Percentiles rank a stretch among this genome's conserved stretches.
These are phyloP conservation scores for Microchirus variegatus DNA, from an alignment of 2,797 vertebrate genomes.

Conservation along the genomic window DNA sequence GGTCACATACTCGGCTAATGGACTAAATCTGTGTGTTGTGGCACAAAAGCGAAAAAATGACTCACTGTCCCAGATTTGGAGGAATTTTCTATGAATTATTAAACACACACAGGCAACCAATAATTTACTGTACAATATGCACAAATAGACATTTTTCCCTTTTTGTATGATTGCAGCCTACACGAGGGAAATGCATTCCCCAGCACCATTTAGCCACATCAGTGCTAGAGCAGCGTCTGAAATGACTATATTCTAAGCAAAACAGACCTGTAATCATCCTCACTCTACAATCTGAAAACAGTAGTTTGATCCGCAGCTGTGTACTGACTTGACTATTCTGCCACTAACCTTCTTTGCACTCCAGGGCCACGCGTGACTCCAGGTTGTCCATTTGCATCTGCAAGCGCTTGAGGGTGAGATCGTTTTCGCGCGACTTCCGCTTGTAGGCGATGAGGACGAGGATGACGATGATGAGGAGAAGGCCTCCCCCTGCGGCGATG, in stretches of 20 bases:
- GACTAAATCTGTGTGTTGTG: conserved; percentile 27
- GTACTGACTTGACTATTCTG: background rate
- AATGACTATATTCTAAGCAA: conserved; percentile 24
- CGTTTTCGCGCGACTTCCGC: conserved; percentile 95
- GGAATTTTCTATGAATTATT: conserved; percentile 50
- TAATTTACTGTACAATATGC: conserved; percentile 19
- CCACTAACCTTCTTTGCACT: conserved; percentile 95
- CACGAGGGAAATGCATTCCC: conserved; percentile 18
- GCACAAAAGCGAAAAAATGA: conserved; percentile 35
- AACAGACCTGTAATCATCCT: conserved; percentile 8
- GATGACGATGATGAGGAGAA: conserved; percentile 97
- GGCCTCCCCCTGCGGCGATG: conserved; percentile 94
- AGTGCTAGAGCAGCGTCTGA: conserved; percentile 23
- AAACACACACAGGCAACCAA: conserved; percentile 24
- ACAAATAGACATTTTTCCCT: conserved; percentile 25
- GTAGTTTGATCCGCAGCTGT: background rate
- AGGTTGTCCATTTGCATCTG: conserved; percentile 99
- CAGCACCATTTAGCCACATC: conserved; percentile 6
- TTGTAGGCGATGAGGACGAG: conserved; percentile 99
- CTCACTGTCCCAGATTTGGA: conserved; percentile 45
- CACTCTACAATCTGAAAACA: background rate
- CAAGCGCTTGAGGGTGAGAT: conserved; percentile 95
- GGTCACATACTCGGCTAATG: conserved; percentile 30
- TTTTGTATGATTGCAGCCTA: conserved; percentile 29
- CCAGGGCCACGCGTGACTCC: conserved; percentile 95